These are phyloP conservation scores for Notarius quadriscutis DNA, from an alignment of 2,113 vertebrate species.

Conservation along the genomic window DNA sequence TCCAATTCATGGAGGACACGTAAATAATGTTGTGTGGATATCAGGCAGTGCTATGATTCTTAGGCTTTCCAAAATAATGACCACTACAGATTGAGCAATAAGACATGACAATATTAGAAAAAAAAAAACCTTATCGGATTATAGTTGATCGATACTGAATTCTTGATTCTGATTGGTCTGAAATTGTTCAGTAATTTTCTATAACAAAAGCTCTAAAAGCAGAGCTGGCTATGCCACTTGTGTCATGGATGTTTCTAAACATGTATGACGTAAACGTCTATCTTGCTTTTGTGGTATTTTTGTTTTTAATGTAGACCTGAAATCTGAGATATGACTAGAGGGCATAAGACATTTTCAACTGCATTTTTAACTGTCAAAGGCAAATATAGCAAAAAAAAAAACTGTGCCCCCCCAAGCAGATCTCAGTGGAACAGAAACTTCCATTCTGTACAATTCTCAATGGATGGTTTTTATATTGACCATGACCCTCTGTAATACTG, in stretches of 20 bases:
- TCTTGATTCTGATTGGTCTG: neutral
- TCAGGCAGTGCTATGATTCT: neutral
- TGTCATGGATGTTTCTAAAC: no score
- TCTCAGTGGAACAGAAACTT: neutral
- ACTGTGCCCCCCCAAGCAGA: neutral
- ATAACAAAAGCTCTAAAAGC: neutral
- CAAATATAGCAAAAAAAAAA: neutral
- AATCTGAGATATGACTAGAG: neutral
- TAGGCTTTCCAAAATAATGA: neutral
- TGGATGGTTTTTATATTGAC: constrained; percentile 1
- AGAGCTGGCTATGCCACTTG: neutral
- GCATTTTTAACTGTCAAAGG: neutral
- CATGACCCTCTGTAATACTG: constrained; percentile 27
- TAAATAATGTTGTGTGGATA: neutral
- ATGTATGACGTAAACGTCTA: neutral
- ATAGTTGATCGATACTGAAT: neutral
- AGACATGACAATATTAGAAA: neutral
- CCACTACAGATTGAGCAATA: neutral
- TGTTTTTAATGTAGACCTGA: neutral
- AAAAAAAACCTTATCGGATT: no score
- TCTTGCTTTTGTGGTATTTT: no score
- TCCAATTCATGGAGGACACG: neutral
- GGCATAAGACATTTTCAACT: no score
- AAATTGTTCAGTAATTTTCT: neutral
- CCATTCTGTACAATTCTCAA: constrained; percentile 4